Evolutionary conservation across 2,888 invertebrate species (phyloP).

Genomic region (Gryllus longicercus): DNA sequence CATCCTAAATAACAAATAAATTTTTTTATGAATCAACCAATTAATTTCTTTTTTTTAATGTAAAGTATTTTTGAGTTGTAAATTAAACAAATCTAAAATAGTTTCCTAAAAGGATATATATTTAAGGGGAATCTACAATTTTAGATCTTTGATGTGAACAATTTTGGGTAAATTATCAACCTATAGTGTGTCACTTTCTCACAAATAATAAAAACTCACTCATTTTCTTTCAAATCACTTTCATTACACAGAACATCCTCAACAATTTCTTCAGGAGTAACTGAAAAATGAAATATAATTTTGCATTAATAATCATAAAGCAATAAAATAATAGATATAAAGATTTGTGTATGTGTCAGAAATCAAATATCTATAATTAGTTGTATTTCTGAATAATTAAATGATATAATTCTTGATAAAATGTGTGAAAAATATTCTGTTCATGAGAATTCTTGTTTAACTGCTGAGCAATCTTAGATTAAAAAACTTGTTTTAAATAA

Average conservation of each 20-base stretch:
- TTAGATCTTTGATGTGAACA: not conserved
- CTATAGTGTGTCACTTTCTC: no score
- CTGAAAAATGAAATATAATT: not conserved
- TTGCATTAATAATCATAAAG: no score
- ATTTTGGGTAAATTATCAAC: no score
- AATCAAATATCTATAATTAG: no score
- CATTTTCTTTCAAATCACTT: conserved; percentile 69
- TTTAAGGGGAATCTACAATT: not conserved
- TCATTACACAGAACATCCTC: conserved; percentile 71
- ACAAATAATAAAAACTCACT: conserved; percentile 44
- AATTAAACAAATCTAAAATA: not conserved
- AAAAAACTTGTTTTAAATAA: no score
- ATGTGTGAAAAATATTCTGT: no score
- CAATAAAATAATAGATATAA: no score
- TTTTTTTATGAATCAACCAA: conserved; percentile 23
- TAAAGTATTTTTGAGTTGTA: not conserved
- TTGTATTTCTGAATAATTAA: no score
- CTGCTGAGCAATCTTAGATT: no score
- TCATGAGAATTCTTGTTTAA: no score
- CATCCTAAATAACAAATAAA: conserved; percentile 51
- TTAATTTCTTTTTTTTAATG: not conserved
- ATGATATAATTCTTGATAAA: no score
- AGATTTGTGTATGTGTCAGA: no score
- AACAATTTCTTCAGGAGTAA: conserved; percentile 44
- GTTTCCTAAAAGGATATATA: not conserved